These are phyloP conservation scores for Nasonovia ribisnigri DNA, from an alignment of 2,888 invertebrate genomes.

Conservation along the genomic window DNA sequence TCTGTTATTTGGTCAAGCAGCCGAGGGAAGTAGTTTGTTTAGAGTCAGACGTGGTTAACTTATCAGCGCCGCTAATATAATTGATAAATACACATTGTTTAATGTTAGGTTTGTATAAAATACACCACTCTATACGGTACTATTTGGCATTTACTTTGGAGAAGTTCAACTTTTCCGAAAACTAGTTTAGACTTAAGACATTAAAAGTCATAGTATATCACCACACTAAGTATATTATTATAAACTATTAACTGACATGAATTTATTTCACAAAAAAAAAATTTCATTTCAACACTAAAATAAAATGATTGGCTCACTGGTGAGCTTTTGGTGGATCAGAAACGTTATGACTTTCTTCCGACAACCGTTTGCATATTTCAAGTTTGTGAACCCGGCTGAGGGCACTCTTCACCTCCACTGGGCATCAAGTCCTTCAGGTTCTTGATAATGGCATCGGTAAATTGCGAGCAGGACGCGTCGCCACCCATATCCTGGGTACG, in stretches of 20 bases:
- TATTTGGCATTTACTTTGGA: background rate
- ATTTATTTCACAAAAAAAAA: background rate
- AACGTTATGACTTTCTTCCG: too few species aligned
- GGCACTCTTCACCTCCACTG: background rate
- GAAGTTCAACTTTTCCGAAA: background rate
- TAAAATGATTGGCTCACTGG: too few species aligned
- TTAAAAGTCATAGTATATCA: background rate
- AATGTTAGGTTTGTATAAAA: background rate
- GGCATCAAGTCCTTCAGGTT: background rate
- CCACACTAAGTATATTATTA: background rate
- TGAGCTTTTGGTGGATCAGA: too few species aligned
- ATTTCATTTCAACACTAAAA: background rate
- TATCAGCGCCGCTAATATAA: background rate
- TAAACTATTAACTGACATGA: background rate
- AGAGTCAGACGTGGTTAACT: background rate
- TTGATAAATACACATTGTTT: background rate
- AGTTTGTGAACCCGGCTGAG: too few species aligned
- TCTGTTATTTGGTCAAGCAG: background rate
- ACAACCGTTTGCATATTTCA: background rate
- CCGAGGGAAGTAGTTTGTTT: background rate
- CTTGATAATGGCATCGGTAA: constrained; percentile 9
- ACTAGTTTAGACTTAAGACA: background rate
- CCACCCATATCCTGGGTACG: constrained; percentile 41
- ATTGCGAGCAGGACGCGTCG: constrained; percentile 11
- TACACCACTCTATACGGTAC: background rate